A percentile compares a stretch with the other conserved stretches of the same genome.
Evolutionary conservation across 1,140 invertebrate genomes (phyloP).

Genomic region (Cylas formicarius): DNA sequence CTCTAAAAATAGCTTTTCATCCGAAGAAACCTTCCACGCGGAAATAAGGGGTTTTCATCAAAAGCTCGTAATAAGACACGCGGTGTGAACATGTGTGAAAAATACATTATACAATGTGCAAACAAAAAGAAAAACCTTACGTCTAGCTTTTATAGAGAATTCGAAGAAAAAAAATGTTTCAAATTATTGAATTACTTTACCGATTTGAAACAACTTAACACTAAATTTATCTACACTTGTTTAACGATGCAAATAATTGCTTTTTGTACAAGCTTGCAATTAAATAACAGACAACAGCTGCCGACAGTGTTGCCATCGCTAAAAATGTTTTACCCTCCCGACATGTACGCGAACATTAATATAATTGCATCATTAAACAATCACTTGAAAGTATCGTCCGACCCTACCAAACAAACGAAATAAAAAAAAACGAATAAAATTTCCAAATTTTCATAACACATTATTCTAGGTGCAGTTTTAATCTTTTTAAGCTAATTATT

Average conservation of each 20-base stretch:
- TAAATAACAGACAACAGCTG: not conserved
- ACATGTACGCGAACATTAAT: too few relatives aligned
- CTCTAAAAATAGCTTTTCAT: conserved; percentile 17
- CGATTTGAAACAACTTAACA: not conserved
- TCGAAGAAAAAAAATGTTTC: too few relatives aligned
- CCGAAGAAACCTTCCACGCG: conserved; percentile 14
- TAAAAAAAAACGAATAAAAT: too few relatives aligned
- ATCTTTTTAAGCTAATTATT: too few relatives aligned
- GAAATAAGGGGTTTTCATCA: conserved; percentile 14
- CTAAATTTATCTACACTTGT: conserved; percentile 1
- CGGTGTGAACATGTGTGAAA: conserved; percentile 23
- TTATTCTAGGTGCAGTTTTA: too few relatives aligned
- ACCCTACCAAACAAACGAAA: too few relatives aligned
- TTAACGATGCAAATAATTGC: conserved; percentile 1
- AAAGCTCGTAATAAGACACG: conserved; percentile 25
- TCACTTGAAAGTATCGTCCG: too few relatives aligned
- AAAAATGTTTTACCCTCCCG: too few relatives aligned
- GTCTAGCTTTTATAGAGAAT: too few relatives aligned
- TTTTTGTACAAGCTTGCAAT: conserved; percentile 2
- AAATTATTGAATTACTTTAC: too few relatives aligned
- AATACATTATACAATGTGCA: conserved; percentile 17
- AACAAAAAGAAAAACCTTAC: conserved; percentile 5
- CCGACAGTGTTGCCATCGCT: not conserved
- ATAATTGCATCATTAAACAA: too few relatives aligned
- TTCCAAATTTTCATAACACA: too few relatives aligned